A percentile compares a stretch with the other conserved stretches of the same genome.
phyloP scores from a whole-genome alignment of 2,888 invertebrate genomes.

The Eupithecia pulchellata region DNA sequence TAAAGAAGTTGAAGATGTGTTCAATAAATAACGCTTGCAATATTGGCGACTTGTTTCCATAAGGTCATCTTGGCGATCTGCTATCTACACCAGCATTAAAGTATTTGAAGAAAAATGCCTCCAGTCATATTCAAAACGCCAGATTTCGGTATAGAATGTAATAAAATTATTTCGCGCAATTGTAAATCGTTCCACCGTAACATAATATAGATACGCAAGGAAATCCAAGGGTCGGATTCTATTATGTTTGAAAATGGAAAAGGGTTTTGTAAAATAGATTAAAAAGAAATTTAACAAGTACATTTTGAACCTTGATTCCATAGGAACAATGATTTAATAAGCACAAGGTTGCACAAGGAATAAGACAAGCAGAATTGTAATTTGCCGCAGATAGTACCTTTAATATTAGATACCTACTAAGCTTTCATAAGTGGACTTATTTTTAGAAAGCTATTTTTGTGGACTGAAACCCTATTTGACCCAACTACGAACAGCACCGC shows the following conservation, averaged over 20 bases:
- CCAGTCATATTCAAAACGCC: too few relatives aligned
- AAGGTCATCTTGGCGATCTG: too few relatives aligned
- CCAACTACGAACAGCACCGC: neutral
- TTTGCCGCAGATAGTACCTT: too few relatives aligned
- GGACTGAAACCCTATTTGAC: neutral
- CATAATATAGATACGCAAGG: neutral
- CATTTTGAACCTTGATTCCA: neutral
- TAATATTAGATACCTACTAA: too few relatives aligned
- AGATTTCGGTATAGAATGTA: too few relatives aligned
- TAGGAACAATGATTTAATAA: neutral
- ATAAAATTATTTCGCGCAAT: neutral
- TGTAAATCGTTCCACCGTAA: neutral
- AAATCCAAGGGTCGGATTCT: constrained; percentile 11
- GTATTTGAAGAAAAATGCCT: too few relatives aligned
- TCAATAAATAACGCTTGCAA: too few relatives aligned
- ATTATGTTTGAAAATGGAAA: constrained; percentile 23
- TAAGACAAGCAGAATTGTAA: too few relatives aligned
- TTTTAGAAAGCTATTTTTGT: neutral
- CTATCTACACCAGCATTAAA: too few relatives aligned
- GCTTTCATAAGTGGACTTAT: too few relatives aligned
- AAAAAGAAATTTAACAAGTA: neutral
- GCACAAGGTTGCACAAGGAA: neutral
- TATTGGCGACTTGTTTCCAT: too few relatives aligned
- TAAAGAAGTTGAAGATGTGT: too few relatives aligned
- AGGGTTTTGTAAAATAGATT: constrained; percentile 16